Evolutionary conservation across 2,888 invertebrate species (phyloP), one percentile per base, ranked within the genome.

Genomic region (Trichogramma dendrolimi): DNA sequence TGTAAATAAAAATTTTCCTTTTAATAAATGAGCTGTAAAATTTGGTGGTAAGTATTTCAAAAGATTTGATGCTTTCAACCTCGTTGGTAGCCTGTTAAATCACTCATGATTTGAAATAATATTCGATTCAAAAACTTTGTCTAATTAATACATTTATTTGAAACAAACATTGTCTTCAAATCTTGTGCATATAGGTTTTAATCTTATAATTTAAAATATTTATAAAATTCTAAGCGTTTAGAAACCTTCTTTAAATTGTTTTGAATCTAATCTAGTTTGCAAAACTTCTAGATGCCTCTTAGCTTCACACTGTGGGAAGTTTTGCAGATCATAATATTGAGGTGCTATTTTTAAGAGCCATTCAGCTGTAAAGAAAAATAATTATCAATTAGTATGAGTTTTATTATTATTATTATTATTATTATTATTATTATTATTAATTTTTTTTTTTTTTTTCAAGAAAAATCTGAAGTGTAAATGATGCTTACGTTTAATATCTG

Each of bases 231-330:
- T 27, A 27, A 27, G 27, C 27, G 73, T 73, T 81, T 87, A 94
- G 84, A 93, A 94, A 62, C 93, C 92, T 79, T 94, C 92, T 81
- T 94, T 92, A 80, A 86, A 94, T 69, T 90, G 90, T 76, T 91
- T 88, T 14, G 93, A 90, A 70, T 95, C 94, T 77, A 96, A 82
- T 70, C 94, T 85, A 55, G 89, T 86, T 75, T 94, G 94, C 66
- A 98, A 82, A 68, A 91, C 84, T 82, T 96, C 93, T 67, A 97
- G 82, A 76, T 96, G 95, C 55, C 97, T 83, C 75, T 93, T 91
- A 5, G 98, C 98, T 80, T 99, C 98, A 79, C 99, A 97, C 74
- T 91, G 91, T 0, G 99, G 98, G 84, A 99, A 99, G 81, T 97
- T 98, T 75, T 90, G 88, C 80, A 99, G 85, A 79, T 99, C 99